phyloP scores from a whole-genome alignment of 2,113 vertebrate species.

The Onychorhynchus coronatus region DNA sequence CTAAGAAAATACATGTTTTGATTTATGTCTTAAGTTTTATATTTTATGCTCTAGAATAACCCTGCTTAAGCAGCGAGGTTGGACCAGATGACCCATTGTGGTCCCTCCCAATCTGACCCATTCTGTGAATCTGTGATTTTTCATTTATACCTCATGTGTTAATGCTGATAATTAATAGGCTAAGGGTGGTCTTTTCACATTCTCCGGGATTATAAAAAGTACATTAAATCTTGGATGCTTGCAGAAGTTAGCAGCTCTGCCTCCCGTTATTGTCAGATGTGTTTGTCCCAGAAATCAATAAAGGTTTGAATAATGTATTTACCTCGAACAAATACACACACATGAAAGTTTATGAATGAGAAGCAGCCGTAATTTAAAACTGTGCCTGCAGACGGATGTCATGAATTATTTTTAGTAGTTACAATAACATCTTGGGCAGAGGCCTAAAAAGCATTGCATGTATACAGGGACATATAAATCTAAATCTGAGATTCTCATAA shows the following conservation, averaged over 20 bases:
- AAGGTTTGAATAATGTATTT: background rate
- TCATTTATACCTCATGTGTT: background rate
- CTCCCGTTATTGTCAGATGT: background rate
- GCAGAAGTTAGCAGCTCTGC: background rate
- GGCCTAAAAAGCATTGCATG: background rate
- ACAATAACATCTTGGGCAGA: background rate
- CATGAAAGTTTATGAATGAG: slow-evolving; percentile 25
- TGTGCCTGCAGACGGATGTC: background rate
- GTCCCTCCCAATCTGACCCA: background rate
- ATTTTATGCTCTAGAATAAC: background rate
- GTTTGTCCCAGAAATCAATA: slow-evolving; percentile 2
- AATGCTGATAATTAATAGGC: background rate
- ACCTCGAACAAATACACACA: background rate
- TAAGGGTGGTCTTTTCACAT: background rate
- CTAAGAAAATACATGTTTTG: background rate
- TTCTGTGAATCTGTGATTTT: background rate
- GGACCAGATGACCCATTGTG: rapidly evolving
- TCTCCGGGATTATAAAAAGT: background rate
- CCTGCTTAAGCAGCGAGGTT: background rate
- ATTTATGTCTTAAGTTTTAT: background rate
- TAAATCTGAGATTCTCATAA: background rate
- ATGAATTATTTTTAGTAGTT: slow-evolving; percentile 44
- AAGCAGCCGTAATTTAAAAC: slow-evolving; percentile 40
- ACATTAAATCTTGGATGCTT: background rate
- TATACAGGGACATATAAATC: background rate